Evolutionary conservation across 2,888 invertebrate genomes (phyloP).

Genomic region (Drosophila borborema): DNA sequence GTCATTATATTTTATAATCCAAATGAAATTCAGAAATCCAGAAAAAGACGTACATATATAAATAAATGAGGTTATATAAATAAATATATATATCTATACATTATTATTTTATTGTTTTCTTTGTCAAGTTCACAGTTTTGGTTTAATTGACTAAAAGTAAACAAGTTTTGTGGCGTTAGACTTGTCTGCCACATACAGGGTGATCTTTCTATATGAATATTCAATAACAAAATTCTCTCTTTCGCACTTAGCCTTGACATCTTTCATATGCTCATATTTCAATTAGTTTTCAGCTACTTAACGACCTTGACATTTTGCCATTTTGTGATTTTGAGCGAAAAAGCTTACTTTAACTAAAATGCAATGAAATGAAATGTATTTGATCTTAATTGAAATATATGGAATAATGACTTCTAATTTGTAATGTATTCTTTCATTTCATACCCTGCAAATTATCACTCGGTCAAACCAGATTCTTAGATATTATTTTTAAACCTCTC

Average conservation of each 20-base stretch:
- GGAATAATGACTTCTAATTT: not conserved
- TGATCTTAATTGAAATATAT: not conserved
- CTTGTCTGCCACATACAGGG: constrained; percentile 59
- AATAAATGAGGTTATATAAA: not conserved
- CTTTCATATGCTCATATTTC: not conserved
- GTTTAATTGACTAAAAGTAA: constrained; percentile 44
- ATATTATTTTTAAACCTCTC: no score
- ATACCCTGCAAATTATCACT: no score
- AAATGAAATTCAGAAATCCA: constrained; percentile 38
- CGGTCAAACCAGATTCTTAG: not conserved
- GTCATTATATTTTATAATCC: constrained; percentile 50
- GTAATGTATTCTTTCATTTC: not conserved
- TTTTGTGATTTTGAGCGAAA: no score
- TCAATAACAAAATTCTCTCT: not conserved
- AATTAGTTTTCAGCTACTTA: not conserved
- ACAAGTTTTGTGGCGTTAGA: constrained; percentile 62
- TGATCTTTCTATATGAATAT: constrained; percentile 26
- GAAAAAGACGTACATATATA: constrained; percentile 17
- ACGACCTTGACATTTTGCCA: constrained; percentile 19
- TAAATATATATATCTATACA: constrained; percentile 23
- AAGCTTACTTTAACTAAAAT: no score
- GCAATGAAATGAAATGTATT: not conserved
- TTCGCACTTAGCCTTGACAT: constrained; percentile 25
- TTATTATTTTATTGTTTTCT: constrained; percentile 35
- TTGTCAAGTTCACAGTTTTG: constrained; percentile 21